Percentiles rank a stretch among this genome's conserved stretches.
Evolutionary conservation across 2,888 invertebrate species (phyloP).

Genomic region (Cecidostiba fungosa): DNA sequence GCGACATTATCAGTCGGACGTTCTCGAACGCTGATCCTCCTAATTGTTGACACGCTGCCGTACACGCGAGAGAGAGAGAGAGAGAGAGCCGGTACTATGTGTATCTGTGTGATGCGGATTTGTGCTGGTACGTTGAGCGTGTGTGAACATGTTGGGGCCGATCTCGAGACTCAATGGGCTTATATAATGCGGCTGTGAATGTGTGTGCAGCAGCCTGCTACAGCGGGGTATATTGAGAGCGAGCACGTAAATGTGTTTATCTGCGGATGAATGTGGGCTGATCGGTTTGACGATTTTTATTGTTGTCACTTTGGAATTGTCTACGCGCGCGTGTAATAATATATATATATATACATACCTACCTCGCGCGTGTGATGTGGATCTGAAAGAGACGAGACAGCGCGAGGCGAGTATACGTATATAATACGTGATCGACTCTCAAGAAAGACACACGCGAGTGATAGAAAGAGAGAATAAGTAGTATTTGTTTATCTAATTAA

Average conservation of each 20-base stretch:
- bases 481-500: conserved; percentile 49
- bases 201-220: neutral
- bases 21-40: conserved; percentile 75
- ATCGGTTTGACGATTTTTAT: conserved; percentile 8
- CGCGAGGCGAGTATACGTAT: too few species aligned
- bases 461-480: conserved; percentile 12
- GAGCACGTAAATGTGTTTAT: neutral
- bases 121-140: conserved; percentile 43
- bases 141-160: conserved; percentile 24
- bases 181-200: conserved; percentile 49
- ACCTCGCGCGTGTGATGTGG: too few species aligned
- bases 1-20: conserved; percentile 73
- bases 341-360: too few species aligned
- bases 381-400: too few species aligned
- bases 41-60: conserved; percentile 77
- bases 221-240: neutral
- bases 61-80: conserved; percentile 68
- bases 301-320: neutral
- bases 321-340: too few species aligned
- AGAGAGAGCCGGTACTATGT: conserved; percentile 58
- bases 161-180: neutral
- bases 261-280: neutral
- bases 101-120: conserved; percentile 56
- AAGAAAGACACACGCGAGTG: neutral
- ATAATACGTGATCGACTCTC: neutral